Evolutionary conservation across 2,888 invertebrate genomes (phyloP), one percentile per base, ranked within the genome.

Genomic region (Oligia fasciuncula): DNA sequence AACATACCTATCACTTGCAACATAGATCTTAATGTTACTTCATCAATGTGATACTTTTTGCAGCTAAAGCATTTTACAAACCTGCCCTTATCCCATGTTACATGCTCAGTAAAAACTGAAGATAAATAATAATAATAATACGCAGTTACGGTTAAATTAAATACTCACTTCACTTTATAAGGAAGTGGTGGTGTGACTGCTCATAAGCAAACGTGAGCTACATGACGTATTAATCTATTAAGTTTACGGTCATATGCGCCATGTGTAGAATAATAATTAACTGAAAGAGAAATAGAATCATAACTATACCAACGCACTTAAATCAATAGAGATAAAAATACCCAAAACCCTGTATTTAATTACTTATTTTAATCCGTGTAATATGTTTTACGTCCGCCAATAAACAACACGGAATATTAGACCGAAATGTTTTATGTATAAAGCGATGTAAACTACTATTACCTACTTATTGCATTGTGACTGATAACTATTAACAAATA

Each of bases 401-500:
- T 73, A 62, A 35, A 19, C 35, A 65, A 23, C 11, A 60, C 14
- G 29, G 13, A 51, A 60, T 35, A 57, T 14, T 8, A 63, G 23
- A 66, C 43, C 4, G 8, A 19, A 62, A 40, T 2, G 17, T 66
- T 76, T 73, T 63, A 57, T 86, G 87, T 83, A 74, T 84, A 76
- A 78, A 85, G 65, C 60, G 67, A 13, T 54, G 60, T 51, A 73
- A 70, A 68, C 35, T 60, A 79, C 63, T 66, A 73, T 66, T 49
- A 68, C 70, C 57, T 69, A 76, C 54, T 79, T 77, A 79, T 75
- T 85, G 79, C 84, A 86, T 82, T 84, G 68, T 82, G 82, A 87
- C 88, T 88, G 88, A 88, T 88, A 87, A 84, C 77, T 86, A 51
- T 77, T 66, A 65, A 71, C 40, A 78, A 86, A 77, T 81, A 60